Conservation (phyloP, 2,797 vertebrate species). For the Anolis apletophallus region DNA sequence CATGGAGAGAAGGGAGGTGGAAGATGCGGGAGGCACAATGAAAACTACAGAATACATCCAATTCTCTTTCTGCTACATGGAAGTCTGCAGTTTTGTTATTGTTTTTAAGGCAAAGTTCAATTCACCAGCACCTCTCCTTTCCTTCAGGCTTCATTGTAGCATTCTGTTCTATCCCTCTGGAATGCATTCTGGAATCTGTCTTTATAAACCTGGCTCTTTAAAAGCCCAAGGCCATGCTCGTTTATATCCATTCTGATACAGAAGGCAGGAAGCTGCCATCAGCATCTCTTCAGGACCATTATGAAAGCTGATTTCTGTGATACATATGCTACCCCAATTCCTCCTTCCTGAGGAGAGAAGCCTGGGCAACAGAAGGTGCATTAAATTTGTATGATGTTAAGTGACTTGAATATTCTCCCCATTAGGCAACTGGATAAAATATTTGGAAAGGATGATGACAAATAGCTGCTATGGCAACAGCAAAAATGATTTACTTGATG, state of each 20-base stretch:
- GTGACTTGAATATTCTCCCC: constrained; percentile 48
- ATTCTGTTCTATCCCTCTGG: constrained; percentile 49
- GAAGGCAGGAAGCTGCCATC: constrained; percentile 33
- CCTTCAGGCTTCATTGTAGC: constrained; percentile 40
- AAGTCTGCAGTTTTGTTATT: constrained; percentile 18
- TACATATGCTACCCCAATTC: constrained; percentile 33
- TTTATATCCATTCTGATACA: constrained; percentile 51
- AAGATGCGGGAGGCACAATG: neutral
- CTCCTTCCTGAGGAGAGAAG: constrained; percentile 30
- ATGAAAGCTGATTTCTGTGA: constrained; percentile 54
- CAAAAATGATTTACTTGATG: neutral
- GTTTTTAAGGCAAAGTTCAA: constrained; percentile 27
- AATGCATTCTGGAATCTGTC: constrained; percentile 37
- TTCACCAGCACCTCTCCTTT: neutral
- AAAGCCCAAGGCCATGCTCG: constrained; percentile 49
- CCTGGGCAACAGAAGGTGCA: neutral
- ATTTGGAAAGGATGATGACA: neutral
- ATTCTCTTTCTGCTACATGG: constrained; percentile 45
- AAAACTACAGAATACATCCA: neutral
- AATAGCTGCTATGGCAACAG: neutral
- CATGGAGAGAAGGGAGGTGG: neutral
- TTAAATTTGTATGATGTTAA: constrained; percentile 57
- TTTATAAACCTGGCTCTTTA: constrained; percentile 2
- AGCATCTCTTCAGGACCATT: neutral
- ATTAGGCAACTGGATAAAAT: neutral